These are phyloP conservation scores for Cercopithecus mona DNA, from an alignment of 2,113 vertebrate species.

Conservation along the genomic window DNA sequence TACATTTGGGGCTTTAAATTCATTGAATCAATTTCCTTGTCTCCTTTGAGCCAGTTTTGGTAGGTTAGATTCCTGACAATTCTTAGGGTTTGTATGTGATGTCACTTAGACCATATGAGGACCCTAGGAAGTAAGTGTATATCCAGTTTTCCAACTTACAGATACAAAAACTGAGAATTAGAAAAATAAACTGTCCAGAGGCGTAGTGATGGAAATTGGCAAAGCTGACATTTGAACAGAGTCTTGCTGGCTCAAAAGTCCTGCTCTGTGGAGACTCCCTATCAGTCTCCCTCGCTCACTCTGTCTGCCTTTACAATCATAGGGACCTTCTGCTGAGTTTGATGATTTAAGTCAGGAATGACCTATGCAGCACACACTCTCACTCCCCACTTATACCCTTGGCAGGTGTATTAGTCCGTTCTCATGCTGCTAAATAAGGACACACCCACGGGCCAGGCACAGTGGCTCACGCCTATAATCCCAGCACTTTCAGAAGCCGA, in stretches of 20 bases:
- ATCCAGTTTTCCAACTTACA: neutral
- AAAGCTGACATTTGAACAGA: neutral
- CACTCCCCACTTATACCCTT: neutral
- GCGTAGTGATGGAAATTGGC: neutral
- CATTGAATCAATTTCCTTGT: neutral
- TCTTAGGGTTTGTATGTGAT: neutral
- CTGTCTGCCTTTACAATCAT: neutral
- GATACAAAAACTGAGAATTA: neutral
- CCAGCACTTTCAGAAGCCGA: too few relatives aligned
- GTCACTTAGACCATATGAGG: neutral
- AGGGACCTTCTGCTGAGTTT: too few relatives aligned
- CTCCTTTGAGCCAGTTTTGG: neutral
- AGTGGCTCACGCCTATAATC: too few relatives aligned
- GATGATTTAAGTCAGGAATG: neutral
- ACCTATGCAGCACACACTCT: fast-evolving
- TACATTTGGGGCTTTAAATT: neutral
- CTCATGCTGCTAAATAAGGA: too few relatives aligned
- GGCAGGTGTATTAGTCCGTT: too few relatives aligned
- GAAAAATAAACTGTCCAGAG: neutral
- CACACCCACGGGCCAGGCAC: too few relatives aligned
- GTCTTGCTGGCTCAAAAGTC: neutral
- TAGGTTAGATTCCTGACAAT: neutral
- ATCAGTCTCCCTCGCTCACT: neutral
- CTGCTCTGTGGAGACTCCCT: neutral
- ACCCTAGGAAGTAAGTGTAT: neutral